A percentile compares a stretch with the other conserved stretches of the same genome.
Evolutionary conservation across 2,113 vertebrate species (phyloP).

Genomic region (Hiodon tergisus): DNA sequence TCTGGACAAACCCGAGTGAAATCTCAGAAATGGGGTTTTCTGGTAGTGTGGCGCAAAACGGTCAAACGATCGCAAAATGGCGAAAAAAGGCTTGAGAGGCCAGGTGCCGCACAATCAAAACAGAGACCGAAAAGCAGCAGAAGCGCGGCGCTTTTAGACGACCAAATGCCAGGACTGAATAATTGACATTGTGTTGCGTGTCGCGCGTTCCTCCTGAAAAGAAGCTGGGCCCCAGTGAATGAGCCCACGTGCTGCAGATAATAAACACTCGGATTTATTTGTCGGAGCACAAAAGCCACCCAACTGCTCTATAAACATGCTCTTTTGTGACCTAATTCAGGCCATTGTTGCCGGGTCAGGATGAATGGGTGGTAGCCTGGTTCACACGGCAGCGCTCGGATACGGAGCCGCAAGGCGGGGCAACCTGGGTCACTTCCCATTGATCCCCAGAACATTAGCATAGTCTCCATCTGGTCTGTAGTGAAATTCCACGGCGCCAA

Average conservation of each 20-base stretch:
- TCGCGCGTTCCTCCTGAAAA: slow-evolving; percentile 46
- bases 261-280: slow-evolving; percentile 27
- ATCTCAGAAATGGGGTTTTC: not conserved
- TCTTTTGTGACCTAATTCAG: slow-evolving; percentile 34
- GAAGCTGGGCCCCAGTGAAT: slow-evolving; percentile 12
- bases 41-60: not conserved
- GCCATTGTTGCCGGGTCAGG: slow-evolving; percentile 27
- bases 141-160: slow-evolving; percentile 39
- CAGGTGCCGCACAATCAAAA: slow-evolving; percentile 11
- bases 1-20: not conserved
- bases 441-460: slow-evolving; percentile 66
- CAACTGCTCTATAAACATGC: slow-evolving; percentile 29
- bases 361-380: slow-evolving; percentile 26
- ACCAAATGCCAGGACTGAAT: slow-evolving; percentile 58
- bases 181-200: slow-evolving; percentile 46
- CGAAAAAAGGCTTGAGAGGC: slow-evolving; percentile 26
- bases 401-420: slow-evolving; percentile 41
- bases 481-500: slow-evolving; percentile 30
- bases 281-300: slow-evolving; percentile 27
- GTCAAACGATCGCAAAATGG: not conserved
- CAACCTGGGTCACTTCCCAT: slow-evolving; percentile 53
- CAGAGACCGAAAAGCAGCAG: slow-evolving; percentile 28
- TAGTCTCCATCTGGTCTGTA: slow-evolving; percentile 59
- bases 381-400: slow-evolving; percentile 45
- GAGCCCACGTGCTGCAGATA: slow-evolving; percentile 11